phyloP scores from a whole-genome alignment of 2,888 invertebrate species.

The Drosophila austrosaltans region DNA sequence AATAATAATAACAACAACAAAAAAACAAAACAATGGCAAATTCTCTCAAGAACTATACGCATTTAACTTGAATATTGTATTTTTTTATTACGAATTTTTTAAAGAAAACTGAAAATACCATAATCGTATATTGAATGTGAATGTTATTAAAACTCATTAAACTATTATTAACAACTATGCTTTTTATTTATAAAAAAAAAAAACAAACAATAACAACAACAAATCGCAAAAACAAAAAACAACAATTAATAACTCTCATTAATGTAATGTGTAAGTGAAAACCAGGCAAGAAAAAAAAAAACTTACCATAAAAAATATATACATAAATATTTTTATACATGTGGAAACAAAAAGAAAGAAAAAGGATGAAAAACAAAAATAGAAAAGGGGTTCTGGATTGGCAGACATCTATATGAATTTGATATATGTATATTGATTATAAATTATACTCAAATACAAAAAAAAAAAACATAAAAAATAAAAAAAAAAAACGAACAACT shows the following conservation, averaged over 20 bases:
- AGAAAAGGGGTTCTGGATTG: conserved; percentile 41
- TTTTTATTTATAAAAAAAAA: conserved; percentile 41
- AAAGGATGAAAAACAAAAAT: conserved; percentile 28
- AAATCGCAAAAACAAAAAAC: conserved; percentile 15
- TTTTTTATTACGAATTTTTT: conserved; percentile 40
- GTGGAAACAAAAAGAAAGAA: conserved; percentile 39
- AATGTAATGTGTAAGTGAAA: conserved; percentile 72
- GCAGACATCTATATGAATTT: conserved; percentile 59
- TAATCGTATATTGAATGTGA: conserved; percentile 71
- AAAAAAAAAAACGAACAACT: conserved; percentile 41
- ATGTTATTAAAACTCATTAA: conserved; percentile 73
- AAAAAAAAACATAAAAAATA: conserved; percentile 29
- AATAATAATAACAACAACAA: not conserved
- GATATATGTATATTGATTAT: conserved; percentile 49
- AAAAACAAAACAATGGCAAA: conserved; percentile 39
- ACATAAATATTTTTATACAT: conserved; percentile 72
- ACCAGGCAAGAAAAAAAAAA: conserved; percentile 23
- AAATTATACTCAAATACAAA: conserved; percentile 47
- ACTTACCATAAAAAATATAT: conserved; percentile 58
- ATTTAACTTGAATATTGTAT: conserved; percentile 61
- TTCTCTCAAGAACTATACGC: conserved; percentile 56
- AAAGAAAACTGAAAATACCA: conserved; percentile 36
- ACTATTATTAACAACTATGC: conserved; percentile 67
- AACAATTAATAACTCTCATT: conserved; percentile 58
- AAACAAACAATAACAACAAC: conserved; percentile 31